These are phyloP conservation scores for Nerophis lumbriciformis DNA, from an alignment of 2,113 vertebrate genomes.

Conservation along the genomic window DNA sequence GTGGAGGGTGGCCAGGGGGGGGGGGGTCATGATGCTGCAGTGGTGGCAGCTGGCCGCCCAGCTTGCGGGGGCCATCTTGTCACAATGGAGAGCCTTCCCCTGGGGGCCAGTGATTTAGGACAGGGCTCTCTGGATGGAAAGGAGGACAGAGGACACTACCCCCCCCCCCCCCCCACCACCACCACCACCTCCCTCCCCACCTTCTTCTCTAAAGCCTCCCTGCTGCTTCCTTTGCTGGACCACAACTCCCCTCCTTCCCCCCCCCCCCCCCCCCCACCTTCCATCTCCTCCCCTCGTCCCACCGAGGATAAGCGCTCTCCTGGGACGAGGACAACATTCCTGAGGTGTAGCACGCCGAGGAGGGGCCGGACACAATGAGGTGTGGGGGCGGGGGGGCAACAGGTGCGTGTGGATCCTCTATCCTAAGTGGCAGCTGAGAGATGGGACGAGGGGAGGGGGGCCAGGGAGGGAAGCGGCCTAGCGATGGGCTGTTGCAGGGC, in stretches of 20 bases:
- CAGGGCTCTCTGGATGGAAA: constrained; percentile 64
- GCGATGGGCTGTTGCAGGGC: constrained; percentile 48
- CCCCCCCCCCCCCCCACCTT: constrained; percentile 14
- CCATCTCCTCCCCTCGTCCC: constrained; percentile 20
- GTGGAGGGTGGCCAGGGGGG: constrained; percentile 5
- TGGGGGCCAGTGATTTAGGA: constrained; percentile 66
- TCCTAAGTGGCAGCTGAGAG: constrained; percentile 64
- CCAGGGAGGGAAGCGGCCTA: constrained; percentile 44
- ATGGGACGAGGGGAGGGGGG: constrained; percentile 49
- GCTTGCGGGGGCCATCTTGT: constrained; percentile 69
- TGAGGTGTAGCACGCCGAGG: constrained; percentile 49
- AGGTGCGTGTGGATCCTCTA: constrained; percentile 67
- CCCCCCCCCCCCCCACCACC: constrained; percentile 13
- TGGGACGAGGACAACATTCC: constrained; percentile 63
- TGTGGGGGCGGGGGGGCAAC: constrained; percentile 41
- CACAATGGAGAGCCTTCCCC: constrained; percentile 66
- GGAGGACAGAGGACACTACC: constrained; percentile 58
- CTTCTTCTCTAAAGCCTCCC: constrained; percentile 42
- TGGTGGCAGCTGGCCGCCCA: constrained; percentile 74
- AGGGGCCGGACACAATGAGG: constrained; percentile 54
- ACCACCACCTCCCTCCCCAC: background rate
- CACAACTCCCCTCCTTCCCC: background rate
- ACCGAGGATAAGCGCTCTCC: constrained; percentile 58
- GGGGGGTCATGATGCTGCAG: constrained; percentile 57
- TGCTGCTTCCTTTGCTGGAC: constrained; percentile 27